Base-by-base conservation (phyloP, 2,113 vertebrate genomes). In the Albula goreensis region DNA sequence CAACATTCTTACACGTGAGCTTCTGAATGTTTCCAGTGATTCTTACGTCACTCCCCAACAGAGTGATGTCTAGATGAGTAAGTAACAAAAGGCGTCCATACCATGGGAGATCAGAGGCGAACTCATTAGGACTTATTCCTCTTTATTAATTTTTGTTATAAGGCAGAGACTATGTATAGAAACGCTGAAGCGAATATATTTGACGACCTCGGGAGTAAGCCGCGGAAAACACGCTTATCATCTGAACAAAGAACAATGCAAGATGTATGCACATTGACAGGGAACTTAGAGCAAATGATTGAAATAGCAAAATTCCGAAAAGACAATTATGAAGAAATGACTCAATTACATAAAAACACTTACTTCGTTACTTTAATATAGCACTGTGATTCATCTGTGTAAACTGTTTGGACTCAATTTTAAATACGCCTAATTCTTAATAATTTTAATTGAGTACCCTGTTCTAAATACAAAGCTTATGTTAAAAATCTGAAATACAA, bases 1-100 rank as follows among this genome's bases (percentile, higher is more conserved):
- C 80, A 52, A 80, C 82, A 87, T 90, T 91, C 90, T 70, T 89
- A 84, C 86, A 85, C 50, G 88, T 82, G 78, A 91, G 89, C 88
- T 31, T n/a, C 25, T 53, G 5, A 17, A 85, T 31, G 22, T 31
- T 78, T 13, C n/a, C 1, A 50, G 49, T 84, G 10, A 9, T 17
- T 56, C 56, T 74, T 8, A 74, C n/a, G 70, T 74, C n/a, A 41
- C 53, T 8, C 10, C 52, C 53, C 56, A 31, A 19, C 60, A 66
- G 56, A 66, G 60, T 19, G 60, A 66, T 22, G 60, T 66, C 60
- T 82, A 22, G 60, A 66, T 66, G 19, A 66, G 22, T 66, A 60
- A 60, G 52, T n/a, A n/a, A 79, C 41, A 79, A 79, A 79, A 25
- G 15, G 48, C 78, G 19, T 79, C 41, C 15, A 19, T 49, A 79